Evolutionary conservation across 2,113 vertebrate genomes (phyloP).

Genomic region (Indri indri): DNA sequence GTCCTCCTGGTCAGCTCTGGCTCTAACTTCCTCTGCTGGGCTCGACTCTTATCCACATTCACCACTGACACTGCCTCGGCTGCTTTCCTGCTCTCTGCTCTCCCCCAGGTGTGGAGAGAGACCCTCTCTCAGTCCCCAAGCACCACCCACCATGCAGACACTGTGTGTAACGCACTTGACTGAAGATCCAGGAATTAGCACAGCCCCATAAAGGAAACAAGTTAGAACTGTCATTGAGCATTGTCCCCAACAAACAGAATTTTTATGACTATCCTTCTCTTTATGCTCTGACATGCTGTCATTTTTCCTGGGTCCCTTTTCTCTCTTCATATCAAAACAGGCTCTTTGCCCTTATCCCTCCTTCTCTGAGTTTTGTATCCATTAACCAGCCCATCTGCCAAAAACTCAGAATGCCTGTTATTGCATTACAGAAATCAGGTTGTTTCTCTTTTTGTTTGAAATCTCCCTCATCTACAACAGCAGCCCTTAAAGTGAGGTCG

Average conservation of each 20-base stretch:
- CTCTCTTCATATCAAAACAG: not conserved
- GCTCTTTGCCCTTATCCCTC: not conserved
- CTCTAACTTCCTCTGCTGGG: not conserved
- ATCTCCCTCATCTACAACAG: not conserved
- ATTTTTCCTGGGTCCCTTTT: not conserved
- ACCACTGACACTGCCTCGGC: not conserved
- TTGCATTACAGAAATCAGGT: not conserved
- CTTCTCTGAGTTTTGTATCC: not conserved
- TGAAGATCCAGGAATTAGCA: not conserved
- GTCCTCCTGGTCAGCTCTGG: not conserved
- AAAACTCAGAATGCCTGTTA: not conserved
- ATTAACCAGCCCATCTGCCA: not conserved
- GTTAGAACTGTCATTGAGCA: not conserved
- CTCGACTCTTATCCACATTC: not conserved
- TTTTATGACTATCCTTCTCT: not conserved
- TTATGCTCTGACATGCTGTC: not conserved
- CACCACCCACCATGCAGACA: not conserved
- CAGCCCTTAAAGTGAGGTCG: not conserved
- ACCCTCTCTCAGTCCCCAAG: not conserved
- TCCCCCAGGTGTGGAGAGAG: not conserved
- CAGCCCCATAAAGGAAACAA: not conserved
- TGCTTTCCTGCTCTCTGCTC: not conserved
- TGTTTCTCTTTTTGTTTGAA: conserved; percentile 3
- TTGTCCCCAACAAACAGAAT: not conserved
- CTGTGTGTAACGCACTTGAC: not conserved